These are phyloP conservation scores for Leucoma salicis DNA, from an alignment of 2,888 invertebrate genomes.

Conservation along the genomic window DNA sequence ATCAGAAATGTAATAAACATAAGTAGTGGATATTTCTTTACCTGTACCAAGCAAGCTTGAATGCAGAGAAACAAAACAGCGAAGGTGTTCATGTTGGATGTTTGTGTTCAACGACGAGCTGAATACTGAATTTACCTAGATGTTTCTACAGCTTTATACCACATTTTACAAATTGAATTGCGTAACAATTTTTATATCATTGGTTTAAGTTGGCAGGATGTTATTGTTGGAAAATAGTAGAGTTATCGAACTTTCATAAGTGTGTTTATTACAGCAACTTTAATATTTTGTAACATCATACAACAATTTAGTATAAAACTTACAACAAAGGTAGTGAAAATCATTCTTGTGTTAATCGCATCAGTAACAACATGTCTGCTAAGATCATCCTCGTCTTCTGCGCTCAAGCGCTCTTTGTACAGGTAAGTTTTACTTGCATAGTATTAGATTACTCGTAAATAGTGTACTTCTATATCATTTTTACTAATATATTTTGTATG, in stretches of 20 bases:
- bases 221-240: neutral
- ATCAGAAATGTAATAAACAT: neutral
- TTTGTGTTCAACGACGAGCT: constrained; percentile 9
- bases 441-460: too few species aligned
- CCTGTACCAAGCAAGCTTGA: constrained; percentile 14
- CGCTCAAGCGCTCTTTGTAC: constrained; percentile 1
- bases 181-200: neutral
- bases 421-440: neutral
- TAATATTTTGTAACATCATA: neutral
- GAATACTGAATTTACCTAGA: neutral
- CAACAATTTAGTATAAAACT: neutral
- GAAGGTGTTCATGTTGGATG: constrained; percentile 9
- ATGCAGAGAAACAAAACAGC: constrained; percentile 26
- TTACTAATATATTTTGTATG: too few species aligned
- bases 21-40: too few species aligned
- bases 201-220: neutral
- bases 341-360: neutral
- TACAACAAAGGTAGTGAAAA: neutral
- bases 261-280: neutral
- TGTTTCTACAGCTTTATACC: neutral
- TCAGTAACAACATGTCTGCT: constrained; percentile 34
- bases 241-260: neutral
- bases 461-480: too few species aligned
- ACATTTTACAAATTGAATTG: neutral
- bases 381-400: constrained; percentile 23